Evolutionary conservation across 2,888 invertebrate species (phyloP).

Genomic region (Acanthosepion lycidas): DNA sequence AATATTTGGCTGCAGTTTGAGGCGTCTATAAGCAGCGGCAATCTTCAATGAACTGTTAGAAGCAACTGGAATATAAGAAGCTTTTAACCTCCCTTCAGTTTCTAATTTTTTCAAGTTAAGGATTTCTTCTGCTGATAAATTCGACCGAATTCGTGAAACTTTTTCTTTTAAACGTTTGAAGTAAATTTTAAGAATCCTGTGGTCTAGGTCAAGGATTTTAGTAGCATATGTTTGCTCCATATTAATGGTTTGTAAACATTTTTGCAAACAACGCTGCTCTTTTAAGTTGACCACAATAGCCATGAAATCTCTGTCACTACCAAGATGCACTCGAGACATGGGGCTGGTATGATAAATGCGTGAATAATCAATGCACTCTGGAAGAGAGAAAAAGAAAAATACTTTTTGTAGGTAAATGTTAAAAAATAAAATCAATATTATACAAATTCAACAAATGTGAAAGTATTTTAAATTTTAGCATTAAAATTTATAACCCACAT

Average conservation of each 20-base stretch:
- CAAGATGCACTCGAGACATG: constrained; percentile 41
- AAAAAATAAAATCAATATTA: no score
- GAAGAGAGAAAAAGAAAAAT: background rate
- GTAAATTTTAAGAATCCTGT: constrained; percentile 65
- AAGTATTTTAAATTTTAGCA: no score
- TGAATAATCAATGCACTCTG: background rate
- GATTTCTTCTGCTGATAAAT: constrained; percentile 65
- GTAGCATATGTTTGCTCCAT: constrained; percentile 65
- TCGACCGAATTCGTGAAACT: constrained; percentile 65
- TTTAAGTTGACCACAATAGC: constrained; percentile 68
- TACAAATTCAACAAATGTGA: no score
- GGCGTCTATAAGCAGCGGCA: constrained; percentile 63
- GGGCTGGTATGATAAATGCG: background rate
- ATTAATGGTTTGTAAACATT: constrained; percentile 63
- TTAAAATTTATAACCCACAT: no score
- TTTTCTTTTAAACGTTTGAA: constrained; percentile 66
- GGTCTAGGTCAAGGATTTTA: constrained; percentile 67
- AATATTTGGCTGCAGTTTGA: constrained; percentile 56
- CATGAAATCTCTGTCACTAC: constrained; percentile 60
- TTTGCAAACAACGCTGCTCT: constrained; percentile 68
- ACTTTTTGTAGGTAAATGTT: background rate
- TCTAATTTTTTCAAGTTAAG: constrained; percentile 62
- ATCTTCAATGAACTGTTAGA: constrained; percentile 65
- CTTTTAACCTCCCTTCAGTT: constrained; percentile 61
- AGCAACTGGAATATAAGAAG: constrained; percentile 56